Percentiles rank a stretch among this genome's conserved stretches.
phyloP scores from a whole-genome alignment of 2,113 vertebrate genomes.

The Hydrolagus affinis region DNA sequence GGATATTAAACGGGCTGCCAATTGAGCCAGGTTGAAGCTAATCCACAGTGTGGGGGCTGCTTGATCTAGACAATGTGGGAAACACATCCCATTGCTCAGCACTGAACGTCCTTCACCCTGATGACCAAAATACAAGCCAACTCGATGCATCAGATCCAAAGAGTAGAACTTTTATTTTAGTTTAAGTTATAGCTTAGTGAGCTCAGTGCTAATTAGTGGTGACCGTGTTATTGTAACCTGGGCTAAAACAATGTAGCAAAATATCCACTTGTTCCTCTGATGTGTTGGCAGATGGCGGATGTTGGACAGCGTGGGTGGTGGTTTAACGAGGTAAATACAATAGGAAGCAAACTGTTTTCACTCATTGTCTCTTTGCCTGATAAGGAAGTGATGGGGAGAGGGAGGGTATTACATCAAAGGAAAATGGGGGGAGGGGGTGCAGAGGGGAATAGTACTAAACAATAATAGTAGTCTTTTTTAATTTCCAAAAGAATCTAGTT shows the following conservation, averaged over 20 bases:
- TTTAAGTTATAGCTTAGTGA: background rate
- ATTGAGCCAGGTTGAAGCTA: no score
- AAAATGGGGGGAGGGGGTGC: background rate
- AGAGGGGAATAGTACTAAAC: background rate
- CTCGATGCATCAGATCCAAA: no score
- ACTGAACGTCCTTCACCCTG: no score
- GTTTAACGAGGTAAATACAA: constrained; percentile 29
- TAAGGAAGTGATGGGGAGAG: background rate
- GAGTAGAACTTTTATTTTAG: no score
- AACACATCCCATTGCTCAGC: no score
- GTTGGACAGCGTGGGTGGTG: constrained; percentile 27
- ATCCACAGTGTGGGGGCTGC: no score
- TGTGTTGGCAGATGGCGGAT: constrained; percentile 30
- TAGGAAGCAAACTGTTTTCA: background rate
- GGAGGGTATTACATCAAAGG: no score
- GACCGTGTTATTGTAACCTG: background rate
- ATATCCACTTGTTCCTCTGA: constrained; percentile 15
- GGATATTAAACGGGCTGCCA: no score
- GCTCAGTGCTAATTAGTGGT: background rate
- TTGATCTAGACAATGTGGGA: no score
- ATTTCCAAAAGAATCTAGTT: background rate
- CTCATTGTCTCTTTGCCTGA: background rate
- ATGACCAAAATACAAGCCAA: no score
- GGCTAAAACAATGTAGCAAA: background rate
- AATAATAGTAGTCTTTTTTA: background rate